These are phyloP conservation scores for Puntigrus tetrazona DNA, from an alignment of 2,113 vertebrate genomes.

Conservation along the genomic window DNA sequence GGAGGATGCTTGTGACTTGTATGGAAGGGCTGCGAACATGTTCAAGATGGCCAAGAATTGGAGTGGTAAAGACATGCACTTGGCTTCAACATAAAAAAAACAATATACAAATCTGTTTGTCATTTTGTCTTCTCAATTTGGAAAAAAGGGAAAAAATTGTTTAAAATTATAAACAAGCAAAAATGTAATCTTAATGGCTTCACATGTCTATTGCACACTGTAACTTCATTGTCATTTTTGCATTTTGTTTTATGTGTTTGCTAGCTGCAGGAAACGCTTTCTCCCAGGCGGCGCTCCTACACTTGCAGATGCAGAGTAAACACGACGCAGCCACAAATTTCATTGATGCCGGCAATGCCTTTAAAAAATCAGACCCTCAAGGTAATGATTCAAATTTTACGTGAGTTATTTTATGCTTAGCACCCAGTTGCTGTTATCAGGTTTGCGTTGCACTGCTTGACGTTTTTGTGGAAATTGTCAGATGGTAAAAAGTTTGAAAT, in stretches of 20 bases:
- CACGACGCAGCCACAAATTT: slow-evolving; percentile 90
- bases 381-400: slow-evolving; percentile 69
- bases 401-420: not conserved
- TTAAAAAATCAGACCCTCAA: slow-evolving; percentile 94
- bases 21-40: slow-evolving; percentile 89
- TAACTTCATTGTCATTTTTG: not conserved
- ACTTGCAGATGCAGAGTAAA: slow-evolving; percentile 92
- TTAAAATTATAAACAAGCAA: too few species aligned
- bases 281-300: slow-evolving; percentile 86
- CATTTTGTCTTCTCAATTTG: not conserved
- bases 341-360: slow-evolving; percentile 91
- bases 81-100: not conserved
- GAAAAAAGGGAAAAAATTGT: too few species aligned
- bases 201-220: not conserved
- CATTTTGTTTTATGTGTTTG: slow-evolving; percentile 23
- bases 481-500: too few species aligned
- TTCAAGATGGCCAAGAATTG: slow-evolving; percentile 97
- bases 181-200: too few species aligned
- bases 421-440: not conserved
- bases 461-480: not conserved
- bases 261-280: slow-evolving; percentile 91
- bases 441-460: not conserved
- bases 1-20: slow-evolving; percentile 92
- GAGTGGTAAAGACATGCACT: slow-evolving; percentile 77
- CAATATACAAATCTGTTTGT: not conserved